Conservation (phyloP, 2,797 vertebrate genomes). For the Australoheros facetus region DNA sequence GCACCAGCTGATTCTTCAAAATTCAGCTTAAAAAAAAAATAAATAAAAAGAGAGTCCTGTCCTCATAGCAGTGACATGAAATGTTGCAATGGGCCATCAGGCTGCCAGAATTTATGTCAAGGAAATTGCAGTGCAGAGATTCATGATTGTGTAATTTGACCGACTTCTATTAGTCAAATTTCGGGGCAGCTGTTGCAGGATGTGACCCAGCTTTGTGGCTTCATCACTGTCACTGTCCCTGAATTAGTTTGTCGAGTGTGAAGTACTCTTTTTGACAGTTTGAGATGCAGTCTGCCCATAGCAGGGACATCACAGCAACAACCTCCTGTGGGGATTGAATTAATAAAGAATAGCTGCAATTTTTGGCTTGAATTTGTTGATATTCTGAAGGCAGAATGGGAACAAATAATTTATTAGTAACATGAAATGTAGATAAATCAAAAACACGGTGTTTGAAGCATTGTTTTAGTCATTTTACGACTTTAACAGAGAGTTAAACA, state of each 20-base stretch:
- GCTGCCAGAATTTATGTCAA: conserved; percentile 21
- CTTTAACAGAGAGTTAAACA: not conserved
- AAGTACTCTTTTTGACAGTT: conserved; percentile 15
- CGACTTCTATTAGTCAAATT: conserved; percentile 31
- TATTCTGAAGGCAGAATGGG: conserved; percentile 23
- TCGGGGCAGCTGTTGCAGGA: conserved; percentile 23
- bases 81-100: conserved; percentile 22
- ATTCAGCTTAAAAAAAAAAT: not conserved
- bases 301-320: conserved; percentile 9
- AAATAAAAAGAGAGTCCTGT: not conserved
- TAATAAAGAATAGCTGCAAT: not conserved
- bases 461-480: not conserved
- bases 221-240: conserved; percentile 28
- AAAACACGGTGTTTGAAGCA: not conserved
- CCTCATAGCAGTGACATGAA: not conserved
- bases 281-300: conserved; percentile 5
- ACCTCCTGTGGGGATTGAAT: conserved; percentile 8
- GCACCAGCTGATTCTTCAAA: not conserved
- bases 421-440: not conserved
- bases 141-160: conserved; percentile 25
- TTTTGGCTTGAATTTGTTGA: conserved; percentile 16
- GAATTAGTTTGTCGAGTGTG: conserved; percentile 31
- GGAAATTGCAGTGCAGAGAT: conserved; percentile 2
- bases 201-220: conserved; percentile 23
- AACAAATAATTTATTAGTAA: not conserved